Base-by-base conservation (phyloP, 2,113 vertebrate species). In the Pollachius pollachius region DNA sequence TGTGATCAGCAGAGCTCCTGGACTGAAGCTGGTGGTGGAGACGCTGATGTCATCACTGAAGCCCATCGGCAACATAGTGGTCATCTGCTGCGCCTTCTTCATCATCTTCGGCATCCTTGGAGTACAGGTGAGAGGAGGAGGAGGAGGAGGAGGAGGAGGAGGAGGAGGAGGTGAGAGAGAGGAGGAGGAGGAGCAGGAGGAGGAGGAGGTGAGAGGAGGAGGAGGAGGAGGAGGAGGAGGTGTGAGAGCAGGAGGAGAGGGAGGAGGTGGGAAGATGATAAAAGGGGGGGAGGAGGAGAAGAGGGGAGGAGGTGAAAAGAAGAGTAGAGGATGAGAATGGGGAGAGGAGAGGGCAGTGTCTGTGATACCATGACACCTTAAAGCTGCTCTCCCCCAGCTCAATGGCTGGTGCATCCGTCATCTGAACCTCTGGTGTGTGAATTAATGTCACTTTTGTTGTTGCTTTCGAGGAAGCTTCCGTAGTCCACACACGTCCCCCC, bases 41-140 rank as follows among this genome's bases (percentile, higher is more conserved):
- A 99, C 97, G 0, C 89, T 99, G 72, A 99, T 99, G 96, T 98
- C 97, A 0, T 99, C 97, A 0, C 91, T 99, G 77, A 99, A 99
- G 83, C 97, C 97, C 75, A 99, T 99, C 6, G 97, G 97, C 70
- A 99, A 99, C 88, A 99, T 99, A 0, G 97, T 99, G 88, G 96
- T 99, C 87, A 99, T 99, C 90, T 99, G 97, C 89, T 99, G 97
- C 79, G 97, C 97, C 75, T 99, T 99, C 88, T 99, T 99, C 93
- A 99, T 99, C 82, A 99, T 99, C 89, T 99, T 99, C 60, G 97
- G 97, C 79, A 99, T 99, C 90, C 88, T 99, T 67, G 97, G 97
- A 80, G 97, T 99, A 12, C 97, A 99, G 97, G 97, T 99, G 76
- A 90, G 94, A 48, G n/a, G 16, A 17, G 13, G 15, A 19, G 9